Percentiles rank a stretch among this genome's conserved stretches.
Conservation (phyloP, 2,113 vertebrate genomes). For the Psilopogon haemacephalus region DNA sequence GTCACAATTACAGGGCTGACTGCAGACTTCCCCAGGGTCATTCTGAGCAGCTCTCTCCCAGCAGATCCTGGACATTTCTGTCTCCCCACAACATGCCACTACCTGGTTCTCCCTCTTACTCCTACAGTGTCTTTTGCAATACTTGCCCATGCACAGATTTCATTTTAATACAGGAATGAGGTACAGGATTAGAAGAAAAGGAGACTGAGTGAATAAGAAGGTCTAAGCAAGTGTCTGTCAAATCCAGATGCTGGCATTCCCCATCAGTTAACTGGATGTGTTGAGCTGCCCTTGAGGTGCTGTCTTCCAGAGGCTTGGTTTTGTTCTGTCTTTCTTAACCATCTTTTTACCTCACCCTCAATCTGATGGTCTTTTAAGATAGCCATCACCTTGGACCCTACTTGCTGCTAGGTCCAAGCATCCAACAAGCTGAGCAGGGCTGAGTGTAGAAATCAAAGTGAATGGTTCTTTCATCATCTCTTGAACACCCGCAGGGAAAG, state of each 20-base stretch:
- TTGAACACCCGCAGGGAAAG: neutral
- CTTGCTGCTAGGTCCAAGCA: neutral
- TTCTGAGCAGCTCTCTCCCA: neutral
- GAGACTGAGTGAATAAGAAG: neutral
- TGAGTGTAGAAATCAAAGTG: neutral
- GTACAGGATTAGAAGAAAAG: neutral
- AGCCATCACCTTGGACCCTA: neutral
- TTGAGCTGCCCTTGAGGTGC: neutral
- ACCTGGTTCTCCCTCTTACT: neutral
- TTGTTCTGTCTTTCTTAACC: neutral
- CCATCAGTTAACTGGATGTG: neutral
- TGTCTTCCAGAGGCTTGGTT: neutral
- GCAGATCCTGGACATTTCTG: neutral
- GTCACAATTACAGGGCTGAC: neutral
- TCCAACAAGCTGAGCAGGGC: neutral
- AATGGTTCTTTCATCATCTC: neutral
- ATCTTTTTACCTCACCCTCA: neutral
- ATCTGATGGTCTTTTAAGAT: neutral
- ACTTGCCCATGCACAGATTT: neutral
- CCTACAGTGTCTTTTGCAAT: neutral
- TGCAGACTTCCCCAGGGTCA: neutral
- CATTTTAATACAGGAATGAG: neutral
- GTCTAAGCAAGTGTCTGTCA: neutral
- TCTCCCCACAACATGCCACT: neutral
- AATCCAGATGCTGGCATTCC: neutral